phyloP scores from a whole-genome alignment of 2,888 invertebrate genomes.

The Phania funesta region DNA sequence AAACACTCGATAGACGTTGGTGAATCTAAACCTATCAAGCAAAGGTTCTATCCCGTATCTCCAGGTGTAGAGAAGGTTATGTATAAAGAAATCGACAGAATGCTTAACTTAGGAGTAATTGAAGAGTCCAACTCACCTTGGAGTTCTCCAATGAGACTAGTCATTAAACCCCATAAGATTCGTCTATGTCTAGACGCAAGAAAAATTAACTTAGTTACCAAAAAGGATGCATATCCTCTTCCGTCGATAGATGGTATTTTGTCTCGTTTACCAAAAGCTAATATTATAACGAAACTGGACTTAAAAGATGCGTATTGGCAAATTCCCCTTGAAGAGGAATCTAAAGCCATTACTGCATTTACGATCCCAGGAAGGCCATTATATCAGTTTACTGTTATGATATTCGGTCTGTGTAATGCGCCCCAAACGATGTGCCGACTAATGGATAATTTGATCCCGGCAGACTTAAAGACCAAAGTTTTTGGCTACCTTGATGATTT shows the following conservation, averaged over 20 bases:
- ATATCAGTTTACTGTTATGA: conserved; percentile 9
- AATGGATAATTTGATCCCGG: neutral
- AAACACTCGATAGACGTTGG: conserved; percentile 1
- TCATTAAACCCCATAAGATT: conserved; percentile 4
- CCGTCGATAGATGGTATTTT: neutral
- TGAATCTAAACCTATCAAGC: neutral
- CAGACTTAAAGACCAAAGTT: neutral
- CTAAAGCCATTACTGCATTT: conserved; percentile 23
- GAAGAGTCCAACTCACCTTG: neutral
- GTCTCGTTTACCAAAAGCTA: neutral
- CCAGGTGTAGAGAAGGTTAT: neutral
- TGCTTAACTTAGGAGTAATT: neutral
- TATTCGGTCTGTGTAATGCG: neutral
- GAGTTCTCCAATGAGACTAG: neutral
- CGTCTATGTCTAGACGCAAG: conserved; percentile 13
- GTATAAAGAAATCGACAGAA: neutral
- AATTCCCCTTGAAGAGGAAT: neutral
- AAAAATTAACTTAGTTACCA: neutral
- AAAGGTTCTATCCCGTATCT: neutral
- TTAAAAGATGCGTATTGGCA: conserved; percentile 20
- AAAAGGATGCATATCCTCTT: neutral
- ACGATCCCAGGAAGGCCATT: conserved; percentile 22
- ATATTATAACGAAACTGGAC: neutral
- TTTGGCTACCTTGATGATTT: conserved; percentile 6
- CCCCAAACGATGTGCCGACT: neutral